Evolutionary conservation across 2,797 vertebrate genomes (phyloP).

Genomic region (Bufotes viridis): DNA sequence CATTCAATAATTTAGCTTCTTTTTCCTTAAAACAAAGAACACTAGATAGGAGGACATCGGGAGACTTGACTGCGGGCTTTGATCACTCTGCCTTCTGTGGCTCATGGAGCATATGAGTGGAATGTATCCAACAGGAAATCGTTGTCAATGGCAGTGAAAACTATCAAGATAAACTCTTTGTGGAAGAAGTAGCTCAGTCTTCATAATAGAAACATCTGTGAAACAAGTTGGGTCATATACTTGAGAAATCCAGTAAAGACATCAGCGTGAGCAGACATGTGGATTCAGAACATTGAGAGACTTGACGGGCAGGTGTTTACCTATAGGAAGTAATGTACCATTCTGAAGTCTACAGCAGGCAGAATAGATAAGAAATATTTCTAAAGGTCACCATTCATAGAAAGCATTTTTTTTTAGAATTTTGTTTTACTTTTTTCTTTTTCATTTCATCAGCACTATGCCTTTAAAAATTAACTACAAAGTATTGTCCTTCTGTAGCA

Average conservation of each 20-base stretch:
- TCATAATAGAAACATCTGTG: constrained; percentile 34
- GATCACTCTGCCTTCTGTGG: constrained; percentile 40
- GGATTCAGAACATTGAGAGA: not conserved
- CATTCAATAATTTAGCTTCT: constrained; percentile 3
- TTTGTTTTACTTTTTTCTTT: too few relatives aligned
- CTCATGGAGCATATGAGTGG: constrained; percentile 32
- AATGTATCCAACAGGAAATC: constrained; percentile 55
- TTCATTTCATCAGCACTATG: too few relatives aligned
- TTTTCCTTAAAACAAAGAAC: constrained; percentile 18
- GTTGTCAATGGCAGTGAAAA: constrained; percentile 49
- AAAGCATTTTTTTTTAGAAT: too few relatives aligned
- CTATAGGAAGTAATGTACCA: constrained; percentile 8
- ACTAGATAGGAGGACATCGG: constrained; percentile 11
- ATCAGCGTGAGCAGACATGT: constrained; percentile 45
- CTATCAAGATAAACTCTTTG: constrained; percentile 52
- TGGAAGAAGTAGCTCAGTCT: constrained; percentile 32
- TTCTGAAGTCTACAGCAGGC: not conserved
- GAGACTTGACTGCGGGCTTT: constrained; percentile 28
- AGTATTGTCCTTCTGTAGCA: too few relatives aligned
- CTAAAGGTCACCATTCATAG: too few relatives aligned
- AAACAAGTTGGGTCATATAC: constrained; percentile 50
- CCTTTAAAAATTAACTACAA: too few relatives aligned
- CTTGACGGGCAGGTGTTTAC: constrained; percentile 50
- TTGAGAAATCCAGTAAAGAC: constrained; percentile 21
- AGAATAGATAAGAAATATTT: not conserved